These are phyloP conservation scores for Lepidothrix coronata DNA, from an alignment of 2,113 vertebrate genomes.

Conservation along the genomic window DNA sequence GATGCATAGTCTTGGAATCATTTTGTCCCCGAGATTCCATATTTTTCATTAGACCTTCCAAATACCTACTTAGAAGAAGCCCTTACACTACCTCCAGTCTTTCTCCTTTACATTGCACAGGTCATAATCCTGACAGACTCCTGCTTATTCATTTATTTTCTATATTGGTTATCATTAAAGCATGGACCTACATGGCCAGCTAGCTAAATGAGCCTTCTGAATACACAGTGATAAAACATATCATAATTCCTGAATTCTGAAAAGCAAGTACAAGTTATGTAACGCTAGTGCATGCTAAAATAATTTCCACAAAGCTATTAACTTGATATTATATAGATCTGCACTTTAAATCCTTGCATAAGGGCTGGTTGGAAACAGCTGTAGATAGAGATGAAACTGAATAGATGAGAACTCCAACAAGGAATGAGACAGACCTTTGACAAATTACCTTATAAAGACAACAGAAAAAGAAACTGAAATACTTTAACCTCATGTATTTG, in stretches of 20 bases:
- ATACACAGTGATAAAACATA: background rate
- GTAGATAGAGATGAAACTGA: background rate
- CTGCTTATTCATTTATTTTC: background rate
- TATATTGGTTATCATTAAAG: background rate
- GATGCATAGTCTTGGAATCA: background rate
- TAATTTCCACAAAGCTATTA: background rate
- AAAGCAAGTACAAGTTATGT: background rate
- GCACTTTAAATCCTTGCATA: background rate
- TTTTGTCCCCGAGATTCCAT: background rate
- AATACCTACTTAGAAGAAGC: background rate
- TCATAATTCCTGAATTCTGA: background rate
- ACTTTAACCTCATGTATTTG: background rate
- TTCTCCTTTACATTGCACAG: background rate
- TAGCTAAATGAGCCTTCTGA: background rate
- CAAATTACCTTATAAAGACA: background rate
- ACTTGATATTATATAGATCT: background rate
- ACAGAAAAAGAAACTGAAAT: background rate
- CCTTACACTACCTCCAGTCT: background rate
- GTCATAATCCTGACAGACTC: background rate
- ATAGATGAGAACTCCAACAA: background rate
- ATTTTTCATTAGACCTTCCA: background rate
- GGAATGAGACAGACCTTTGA: background rate
- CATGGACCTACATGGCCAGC: rapidly evolving
- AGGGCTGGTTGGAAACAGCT: background rate
- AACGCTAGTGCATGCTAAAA: background rate